These are phyloP conservation scores for Heliopora coerulea DNA, from an alignment of 92 coral and sea anemone genomes.

Conservation along the genomic window DNA sequence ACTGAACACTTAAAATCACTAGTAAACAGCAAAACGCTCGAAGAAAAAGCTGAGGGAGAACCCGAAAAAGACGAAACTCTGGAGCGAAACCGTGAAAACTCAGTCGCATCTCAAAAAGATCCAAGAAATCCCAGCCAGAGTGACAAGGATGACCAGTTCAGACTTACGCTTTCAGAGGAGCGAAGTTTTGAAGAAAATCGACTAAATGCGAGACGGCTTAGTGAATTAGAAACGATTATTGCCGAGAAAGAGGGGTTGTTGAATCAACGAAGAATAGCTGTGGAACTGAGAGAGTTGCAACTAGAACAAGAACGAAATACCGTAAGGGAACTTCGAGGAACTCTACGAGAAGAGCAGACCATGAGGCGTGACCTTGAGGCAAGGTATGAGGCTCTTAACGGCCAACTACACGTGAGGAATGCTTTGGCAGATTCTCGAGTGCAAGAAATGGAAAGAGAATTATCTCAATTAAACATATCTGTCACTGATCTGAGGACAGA, in stretches of 20 bases:
- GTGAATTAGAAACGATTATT: constrained; percentile 1
- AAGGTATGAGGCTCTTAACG: not conserved
- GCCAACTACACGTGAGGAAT: constrained; percentile 14
- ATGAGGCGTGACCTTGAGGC: constrained; percentile 13
- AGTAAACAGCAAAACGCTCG: not conserved
- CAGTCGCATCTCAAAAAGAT: not conserved
- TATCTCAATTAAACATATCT: constrained; percentile 47
- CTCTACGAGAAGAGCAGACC: constrained; percentile 24
- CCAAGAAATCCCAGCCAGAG: not conserved
- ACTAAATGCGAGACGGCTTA: not conserved
- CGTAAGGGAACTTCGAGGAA: constrained; percentile 2
- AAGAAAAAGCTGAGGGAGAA: not conserved
- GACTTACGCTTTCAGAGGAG: not conserved
- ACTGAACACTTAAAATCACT: not conserved
- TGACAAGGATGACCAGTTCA: not conserved
- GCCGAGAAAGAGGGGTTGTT: constrained; percentile 13
- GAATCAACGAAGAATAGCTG: constrained; percentile 4
- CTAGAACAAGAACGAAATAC: constrained; percentile 25
- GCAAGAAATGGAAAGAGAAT: constrained; percentile 7
- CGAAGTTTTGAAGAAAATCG: constrained; percentile 28
- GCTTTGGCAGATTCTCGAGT: not conserved
- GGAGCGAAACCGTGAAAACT: not conserved
- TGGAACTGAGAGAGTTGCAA: constrained; percentile 21
- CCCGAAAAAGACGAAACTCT: not conserved
- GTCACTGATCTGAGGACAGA: constrained; percentile 57